Conservation (phyloP, 2,797 vertebrate genomes). For the Hypotaenidia philippensis region DNA sequence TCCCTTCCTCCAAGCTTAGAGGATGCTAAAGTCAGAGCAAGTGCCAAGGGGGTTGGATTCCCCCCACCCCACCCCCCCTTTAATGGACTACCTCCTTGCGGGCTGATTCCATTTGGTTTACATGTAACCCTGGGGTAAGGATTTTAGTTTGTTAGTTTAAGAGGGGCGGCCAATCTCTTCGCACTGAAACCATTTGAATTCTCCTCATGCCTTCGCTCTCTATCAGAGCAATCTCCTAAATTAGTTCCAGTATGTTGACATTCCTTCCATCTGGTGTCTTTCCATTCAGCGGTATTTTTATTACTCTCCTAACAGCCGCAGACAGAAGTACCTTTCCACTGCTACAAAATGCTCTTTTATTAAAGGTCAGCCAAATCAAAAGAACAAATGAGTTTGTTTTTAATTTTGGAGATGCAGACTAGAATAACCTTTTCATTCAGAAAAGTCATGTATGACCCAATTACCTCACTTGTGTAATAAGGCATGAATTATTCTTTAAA, state of each 20-base stretch:
- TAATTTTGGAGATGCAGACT: conserved; percentile 68
- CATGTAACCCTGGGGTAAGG: conserved; percentile 66
- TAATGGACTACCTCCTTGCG: conserved; percentile 47
- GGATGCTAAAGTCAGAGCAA: not conserved
- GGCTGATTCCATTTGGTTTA: conserved; percentile 70
- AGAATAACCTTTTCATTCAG: conserved; percentile 72
- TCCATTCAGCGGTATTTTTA: conserved; percentile 74
- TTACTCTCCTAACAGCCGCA: conserved; percentile 74
- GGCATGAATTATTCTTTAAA: conserved; percentile 34
- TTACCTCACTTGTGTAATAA: conserved; percentile 53
- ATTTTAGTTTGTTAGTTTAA: conserved; percentile 76
- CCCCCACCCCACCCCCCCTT: fast-evolving
- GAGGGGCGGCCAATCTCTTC: conserved; percentile 54
- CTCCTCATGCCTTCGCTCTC: conserved; percentile 74
- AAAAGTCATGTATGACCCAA: conserved; percentile 60
- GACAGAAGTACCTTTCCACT: conserved; percentile 76
- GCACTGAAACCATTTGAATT: conserved; percentile 69
- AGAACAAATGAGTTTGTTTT: conserved; percentile 54
- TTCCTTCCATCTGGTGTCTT: conserved; percentile 76
- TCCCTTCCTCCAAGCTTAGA: not conserved
- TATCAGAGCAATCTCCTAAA: conserved; percentile 75
- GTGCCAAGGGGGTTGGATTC: not conserved
- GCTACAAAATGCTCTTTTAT: conserved; percentile 72
- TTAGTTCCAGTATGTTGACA: conserved; percentile 78
- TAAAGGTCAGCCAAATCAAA: conserved; percentile 76